Percentiles rank a stretch among this genome's conserved stretches.
Evolutionary conservation across 2,113 vertebrate species (phyloP).

Genomic region (Hyperopisus bebe): DNA sequence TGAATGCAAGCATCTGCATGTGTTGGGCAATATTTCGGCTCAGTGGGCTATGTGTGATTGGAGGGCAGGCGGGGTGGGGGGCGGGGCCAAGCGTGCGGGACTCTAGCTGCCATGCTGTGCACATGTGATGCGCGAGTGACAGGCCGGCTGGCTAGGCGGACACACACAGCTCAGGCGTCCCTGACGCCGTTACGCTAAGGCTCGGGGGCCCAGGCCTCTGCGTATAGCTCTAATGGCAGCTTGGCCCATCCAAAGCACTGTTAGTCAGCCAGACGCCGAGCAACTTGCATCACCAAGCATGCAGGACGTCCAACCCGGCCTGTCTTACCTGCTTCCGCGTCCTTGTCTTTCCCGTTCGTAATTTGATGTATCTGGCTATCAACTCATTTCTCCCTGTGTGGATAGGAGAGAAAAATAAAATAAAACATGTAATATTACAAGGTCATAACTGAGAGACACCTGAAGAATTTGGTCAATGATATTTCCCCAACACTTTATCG

Average conservation of each 20-base stretch:
- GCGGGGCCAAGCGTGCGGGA: background rate
- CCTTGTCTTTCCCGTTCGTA: slow-evolving; percentile 96
- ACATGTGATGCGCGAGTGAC: background rate
- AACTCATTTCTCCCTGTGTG: slow-evolving; percentile 91
- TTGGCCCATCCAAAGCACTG: background rate
- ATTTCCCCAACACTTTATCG: background rate
- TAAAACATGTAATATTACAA: background rate
- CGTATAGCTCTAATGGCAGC: background rate
- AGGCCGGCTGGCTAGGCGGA: background rate
- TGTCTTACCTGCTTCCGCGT: slow-evolving; percentile 96
- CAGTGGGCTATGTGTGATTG: background rate
- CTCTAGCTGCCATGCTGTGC: background rate
- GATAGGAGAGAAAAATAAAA: slow-evolving; percentile 12
- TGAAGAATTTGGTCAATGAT: background rate
- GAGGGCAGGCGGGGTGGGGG: background rate
- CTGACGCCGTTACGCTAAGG: background rate
- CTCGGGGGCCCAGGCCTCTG: background rate
- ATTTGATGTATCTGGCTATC: slow-evolving; percentile 99
- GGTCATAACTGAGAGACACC: background rate
- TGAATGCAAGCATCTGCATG: background rate
- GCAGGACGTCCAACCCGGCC: slow-evolving; percentile 41
- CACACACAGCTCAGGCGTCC: background rate
- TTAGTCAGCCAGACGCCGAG: background rate
- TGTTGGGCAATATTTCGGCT: background rate
- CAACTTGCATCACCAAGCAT: slow-evolving; percentile 48